Evolutionary conservation across 2,797 vertebrate species (phyloP).

Genomic region (Ctenochaetus hawaiiensis): DNA sequence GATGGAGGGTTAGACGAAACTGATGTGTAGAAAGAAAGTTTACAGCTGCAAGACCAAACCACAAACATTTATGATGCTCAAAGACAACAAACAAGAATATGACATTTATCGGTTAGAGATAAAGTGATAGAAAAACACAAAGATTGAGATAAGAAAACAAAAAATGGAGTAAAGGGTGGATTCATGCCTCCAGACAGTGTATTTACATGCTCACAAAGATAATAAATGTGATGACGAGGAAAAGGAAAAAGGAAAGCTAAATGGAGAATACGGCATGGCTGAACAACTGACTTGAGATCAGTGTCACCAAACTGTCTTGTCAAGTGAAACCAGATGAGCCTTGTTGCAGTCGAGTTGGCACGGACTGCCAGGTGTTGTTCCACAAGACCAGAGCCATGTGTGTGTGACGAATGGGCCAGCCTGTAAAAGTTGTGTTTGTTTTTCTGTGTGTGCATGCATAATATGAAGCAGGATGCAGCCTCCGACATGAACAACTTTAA

Average conservation of each 20-base stretch:
- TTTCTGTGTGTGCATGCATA: slow-evolving; percentile 25
- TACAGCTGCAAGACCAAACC: background rate
- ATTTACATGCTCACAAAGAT: slow-evolving; percentile 36
- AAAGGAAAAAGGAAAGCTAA: slow-evolving; percentile 9
- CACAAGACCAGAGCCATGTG: slow-evolving; percentile 45
- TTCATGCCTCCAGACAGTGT: slow-evolving; percentile 4
- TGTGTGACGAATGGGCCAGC: slow-evolving; percentile 34
- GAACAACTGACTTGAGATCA: slow-evolving; percentile 40
- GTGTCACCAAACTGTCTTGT: slow-evolving; percentile 27
- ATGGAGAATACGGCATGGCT: slow-evolving; percentile 9
- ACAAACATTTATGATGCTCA: background rate
- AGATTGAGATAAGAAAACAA: slow-evolving; percentile 8
- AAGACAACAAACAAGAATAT: slow-evolving; percentile 9
- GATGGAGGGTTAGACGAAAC: slow-evolving; percentile 26
- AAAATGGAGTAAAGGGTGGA: background rate
- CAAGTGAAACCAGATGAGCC: slow-evolving; percentile 56
- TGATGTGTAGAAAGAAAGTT: background rate
- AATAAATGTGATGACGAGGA: slow-evolving; percentile 15
- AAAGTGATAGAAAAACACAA: slow-evolving; percentile 14
- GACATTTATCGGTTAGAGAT: slow-evolving; percentile 20
- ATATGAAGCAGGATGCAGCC: slow-evolving; percentile 25
- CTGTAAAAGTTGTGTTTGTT: slow-evolving; percentile 34
- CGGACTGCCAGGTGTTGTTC: slow-evolving; percentile 57
- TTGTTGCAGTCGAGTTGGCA: slow-evolving; percentile 22
- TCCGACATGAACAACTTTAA: slow-evolving; percentile 18